Evolutionary conservation across 2,797 vertebrate species (phyloP).

Genomic region (Dromococcyx pavoninus): DNA sequence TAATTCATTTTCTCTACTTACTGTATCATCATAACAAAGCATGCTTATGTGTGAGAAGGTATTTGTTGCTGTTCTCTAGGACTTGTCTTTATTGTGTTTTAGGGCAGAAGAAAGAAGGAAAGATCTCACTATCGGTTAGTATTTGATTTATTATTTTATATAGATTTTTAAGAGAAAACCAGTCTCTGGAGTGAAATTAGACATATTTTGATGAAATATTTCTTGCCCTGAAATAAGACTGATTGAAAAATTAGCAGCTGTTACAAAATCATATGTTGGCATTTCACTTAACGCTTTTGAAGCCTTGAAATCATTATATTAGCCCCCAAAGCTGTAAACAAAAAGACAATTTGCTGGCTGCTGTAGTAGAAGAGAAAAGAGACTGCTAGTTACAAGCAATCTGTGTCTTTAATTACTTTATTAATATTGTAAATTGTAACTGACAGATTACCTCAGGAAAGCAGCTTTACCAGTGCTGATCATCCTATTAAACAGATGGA

Average conservation of each 20-base stretch:
- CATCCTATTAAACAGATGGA: constrained; percentile 1
- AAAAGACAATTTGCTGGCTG: neutral
- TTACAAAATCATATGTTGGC: neutral
- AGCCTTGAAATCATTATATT: neutral
- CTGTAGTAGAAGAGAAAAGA: neutral
- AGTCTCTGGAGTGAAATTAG: neutral
- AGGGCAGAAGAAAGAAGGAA: neutral
- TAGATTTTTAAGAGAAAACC: neutral
- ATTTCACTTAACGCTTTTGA: neutral
- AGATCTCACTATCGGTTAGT: neutral
- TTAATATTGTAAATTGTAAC: constrained; percentile 24
- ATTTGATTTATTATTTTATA: neutral
- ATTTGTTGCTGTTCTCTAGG: neutral
- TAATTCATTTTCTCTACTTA: neutral
- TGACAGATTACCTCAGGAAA: constrained; percentile 10
- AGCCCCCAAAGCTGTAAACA: neutral
- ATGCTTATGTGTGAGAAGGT: neutral
- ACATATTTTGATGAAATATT: neutral
- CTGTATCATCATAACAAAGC: neutral
- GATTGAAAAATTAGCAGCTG: neutral
- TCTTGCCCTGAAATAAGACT: neutral
- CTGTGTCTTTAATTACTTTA: neutral
- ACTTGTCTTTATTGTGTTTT: neutral
- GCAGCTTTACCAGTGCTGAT: neutral
- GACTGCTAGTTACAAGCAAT: neutral